Evolutionary conservation across 2,113 vertebrate species (phyloP).

Genomic region (Rousettus leschenaultii): DNA sequence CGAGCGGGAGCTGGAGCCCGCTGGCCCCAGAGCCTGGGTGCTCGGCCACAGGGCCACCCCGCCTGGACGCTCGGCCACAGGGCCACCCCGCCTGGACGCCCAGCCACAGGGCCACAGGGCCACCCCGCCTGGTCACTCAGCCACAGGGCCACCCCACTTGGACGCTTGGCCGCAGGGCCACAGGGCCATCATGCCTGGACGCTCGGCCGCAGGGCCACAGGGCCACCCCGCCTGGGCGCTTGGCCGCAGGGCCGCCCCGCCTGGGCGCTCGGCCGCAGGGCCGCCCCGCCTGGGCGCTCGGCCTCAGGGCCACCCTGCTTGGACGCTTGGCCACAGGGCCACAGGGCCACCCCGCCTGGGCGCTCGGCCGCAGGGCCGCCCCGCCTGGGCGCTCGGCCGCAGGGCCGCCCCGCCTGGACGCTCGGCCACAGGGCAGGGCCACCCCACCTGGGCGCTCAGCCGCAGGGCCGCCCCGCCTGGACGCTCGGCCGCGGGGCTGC

Average conservation of each 20-base stretch:
- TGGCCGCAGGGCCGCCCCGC: background rate
- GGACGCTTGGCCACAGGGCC: too few relatives aligned
- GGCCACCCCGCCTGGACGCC: background rate
- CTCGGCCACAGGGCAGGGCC: too few relatives aligned
- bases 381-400: background rate
- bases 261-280: background rate
- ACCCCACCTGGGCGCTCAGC: background rate
- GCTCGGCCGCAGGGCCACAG: too few relatives aligned
- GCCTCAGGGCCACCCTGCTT: background rate
- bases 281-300: accelerated
- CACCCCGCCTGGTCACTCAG: accelerated
- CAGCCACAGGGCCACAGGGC: too few relatives aligned
- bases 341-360: background rate
- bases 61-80: background rate
- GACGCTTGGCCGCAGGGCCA: too few relatives aligned
- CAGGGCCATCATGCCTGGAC: background rate
- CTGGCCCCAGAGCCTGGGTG: background rate
- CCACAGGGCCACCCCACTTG: background rate
- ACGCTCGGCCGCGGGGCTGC: too few relatives aligned
- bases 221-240: background rate
- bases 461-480: background rate
- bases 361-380: background rate
- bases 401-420: background rate
- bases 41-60: background rate
- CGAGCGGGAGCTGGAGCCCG: background rate